Base-by-base conservation (phyloP, 2,888 invertebrate species). In the Eucera pruinosa region DNA sequence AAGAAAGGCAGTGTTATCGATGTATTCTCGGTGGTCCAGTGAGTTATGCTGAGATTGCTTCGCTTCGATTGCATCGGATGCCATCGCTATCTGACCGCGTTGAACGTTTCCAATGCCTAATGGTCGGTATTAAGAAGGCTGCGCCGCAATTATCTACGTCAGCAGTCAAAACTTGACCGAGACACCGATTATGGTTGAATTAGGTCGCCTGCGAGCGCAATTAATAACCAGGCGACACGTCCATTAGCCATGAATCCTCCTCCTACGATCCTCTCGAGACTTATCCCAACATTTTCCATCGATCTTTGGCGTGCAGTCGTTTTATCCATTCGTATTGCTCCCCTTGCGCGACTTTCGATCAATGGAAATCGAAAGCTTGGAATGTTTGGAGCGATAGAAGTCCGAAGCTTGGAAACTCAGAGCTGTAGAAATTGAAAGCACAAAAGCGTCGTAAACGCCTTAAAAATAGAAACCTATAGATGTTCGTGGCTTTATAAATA, bases 81-180 rank as follows among this genome's bases (percentile, higher is more conserved):
- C 83, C 82, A 75, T 27, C 50, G 76, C 60, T 82, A 81, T 83
- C 85, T 71, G 72, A 57, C 60, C 76, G 60, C 77, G 57, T 81
- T 79, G 68, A 69, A 76, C 85, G 76, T 81, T 82, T 73, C 52
- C 57, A 57, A 70, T 80, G 71, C 61, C 78, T 87, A 88, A 88
- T 85, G 87, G 88, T 77, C 78, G 66, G 76, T 82, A 87, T 87
- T 84, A 88, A 88, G 86, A 84, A 83, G 48, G 39, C 74, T 45
- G 50, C 64, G 43, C 71, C 55, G 64, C 78, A 73, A 83, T 85
- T 85, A 85, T 85, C 86, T 68, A 76, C 73, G 70, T 71, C 67
- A 75, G 60, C 69, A 64, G 71, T 76, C 75, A 76, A 84, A 84
- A 85, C 81, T 85, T 74, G 78, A 81, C 76, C 82, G 70, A 73